phyloP scores from a whole-genome alignment of 2,888 invertebrate genomes.

The Parnassius glacialis region DNA sequence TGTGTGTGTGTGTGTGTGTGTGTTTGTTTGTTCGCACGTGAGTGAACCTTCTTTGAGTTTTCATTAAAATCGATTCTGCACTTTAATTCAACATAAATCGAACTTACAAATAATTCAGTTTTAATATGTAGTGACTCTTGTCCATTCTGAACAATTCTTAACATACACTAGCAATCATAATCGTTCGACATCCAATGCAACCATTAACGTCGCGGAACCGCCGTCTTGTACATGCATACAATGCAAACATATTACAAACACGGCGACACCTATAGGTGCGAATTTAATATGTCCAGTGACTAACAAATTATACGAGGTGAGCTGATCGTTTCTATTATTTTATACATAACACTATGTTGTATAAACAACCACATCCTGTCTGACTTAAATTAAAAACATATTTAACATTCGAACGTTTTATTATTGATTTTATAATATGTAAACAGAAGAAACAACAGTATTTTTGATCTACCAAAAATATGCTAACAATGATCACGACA shows the following conservation, averaged over 20 bases:
- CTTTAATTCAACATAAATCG: too few relatives aligned
- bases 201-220: slow-evolving; percentile 32
- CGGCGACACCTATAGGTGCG: slow-evolving; percentile 19
- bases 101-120: too few relatives aligned
- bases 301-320: slow-evolving; percentile 19
- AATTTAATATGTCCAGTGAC: slow-evolving; percentile 20
- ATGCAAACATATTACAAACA: slow-evolving; percentile 23
- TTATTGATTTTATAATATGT: too few relatives aligned
- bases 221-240: slow-evolving; percentile 24
- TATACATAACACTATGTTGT: background rate
- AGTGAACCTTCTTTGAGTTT: too few relatives aligned
- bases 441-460: too few relatives aligned
- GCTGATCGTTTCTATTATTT: slow-evolving; percentile 5
- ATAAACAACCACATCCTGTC: background rate
- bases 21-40: too few relatives aligned
- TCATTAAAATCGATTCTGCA: too few relatives aligned
- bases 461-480: too few relatives aligned
- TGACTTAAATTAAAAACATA: background rate
- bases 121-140: background rate
- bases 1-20: too few relatives aligned
- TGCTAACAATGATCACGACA: too few relatives aligned
- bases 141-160: slow-evolving; percentile 18
- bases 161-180: slow-evolving; percentile 30
- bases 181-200: slow-evolving; percentile 35
- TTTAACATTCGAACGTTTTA: too few relatives aligned